Conservation (phyloP, 2,888 invertebrate genomes). For the Dasypolia templi region DNA sequence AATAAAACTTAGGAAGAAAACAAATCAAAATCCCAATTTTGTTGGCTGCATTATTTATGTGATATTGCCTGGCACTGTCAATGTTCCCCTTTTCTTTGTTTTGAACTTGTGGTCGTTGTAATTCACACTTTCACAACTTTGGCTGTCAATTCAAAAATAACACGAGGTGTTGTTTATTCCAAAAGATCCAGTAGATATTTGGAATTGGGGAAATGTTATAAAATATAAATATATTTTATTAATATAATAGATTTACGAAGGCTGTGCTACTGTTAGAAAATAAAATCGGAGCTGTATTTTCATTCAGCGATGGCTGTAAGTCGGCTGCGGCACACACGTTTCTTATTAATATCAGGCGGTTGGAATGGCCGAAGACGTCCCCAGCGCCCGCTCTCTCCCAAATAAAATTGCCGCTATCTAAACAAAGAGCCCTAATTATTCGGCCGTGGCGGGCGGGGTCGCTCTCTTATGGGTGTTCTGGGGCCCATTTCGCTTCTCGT, state of each 20-base stretch:
- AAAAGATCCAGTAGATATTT: conserved; percentile 23
- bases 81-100: conserved; percentile 86
- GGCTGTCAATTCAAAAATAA: conserved; percentile 75
- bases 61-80: conserved; percentile 87
- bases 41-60: conserved; percentile 89
- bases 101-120: conserved; percentile 81
- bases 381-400: conserved; percentile 89
- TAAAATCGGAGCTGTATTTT: conserved; percentile 75
- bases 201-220: conserved; percentile 25
- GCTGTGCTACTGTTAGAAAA: conserved; percentile 61
- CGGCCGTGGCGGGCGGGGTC: conserved; percentile 92
- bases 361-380: conserved; percentile 89
- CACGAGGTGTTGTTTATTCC: conserved; percentile 34
- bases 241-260: conserved; percentile 55
- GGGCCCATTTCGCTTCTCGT: conserved; percentile 92
- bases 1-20: conserved; percentile 89
- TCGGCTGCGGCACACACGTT: conserved; percentile 83
- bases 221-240: conserved; percentile 46
- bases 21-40: conserved; percentile 90
- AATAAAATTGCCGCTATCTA: conserved; percentile 91
- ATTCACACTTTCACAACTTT: conserved; percentile 84
- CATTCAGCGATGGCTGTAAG: conserved; percentile 75
- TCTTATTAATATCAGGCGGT: conserved; percentile 90
- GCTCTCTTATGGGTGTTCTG: conserved; percentile 93
- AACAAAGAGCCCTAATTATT: conserved; percentile 92